phyloP scores from a whole-genome alignment of 2,888 invertebrate genomes.

The Oxystoma pomonae region DNA sequence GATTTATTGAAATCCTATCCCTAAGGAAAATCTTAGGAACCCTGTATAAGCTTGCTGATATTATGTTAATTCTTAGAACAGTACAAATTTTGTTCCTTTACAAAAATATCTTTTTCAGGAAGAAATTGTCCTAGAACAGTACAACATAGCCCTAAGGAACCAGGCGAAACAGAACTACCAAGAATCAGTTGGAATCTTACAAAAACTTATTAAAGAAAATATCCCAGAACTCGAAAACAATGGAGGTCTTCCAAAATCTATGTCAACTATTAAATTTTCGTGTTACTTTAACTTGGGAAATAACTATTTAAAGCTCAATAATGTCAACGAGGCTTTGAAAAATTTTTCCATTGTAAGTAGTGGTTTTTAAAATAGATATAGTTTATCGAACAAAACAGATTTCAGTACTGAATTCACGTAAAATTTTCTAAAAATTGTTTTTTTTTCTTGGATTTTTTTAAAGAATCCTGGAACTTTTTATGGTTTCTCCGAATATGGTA shows the following conservation, averaged over 20 bases:
- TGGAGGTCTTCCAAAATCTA: conserved; percentile 53
- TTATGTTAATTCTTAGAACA: too few species aligned
- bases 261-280: conserved; percentile 76
- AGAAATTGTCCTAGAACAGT: conserved; percentile 75
- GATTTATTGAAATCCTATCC: too few species aligned
- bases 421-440: neutral
- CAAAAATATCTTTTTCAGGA: conserved; percentile 60
- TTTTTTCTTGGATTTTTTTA: conserved; percentile 2
- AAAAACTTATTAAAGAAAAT: conserved; percentile 59
- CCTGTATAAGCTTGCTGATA: too few species aligned
- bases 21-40: too few species aligned
- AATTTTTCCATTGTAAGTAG: conserved; percentile 59
- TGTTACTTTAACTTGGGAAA: conserved; percentile 78
- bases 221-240: conserved; percentile 51
- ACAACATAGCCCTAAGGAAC: conserved; percentile 70
- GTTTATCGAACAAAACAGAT: too few species aligned
- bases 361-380: too few species aligned
- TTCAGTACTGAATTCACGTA: too few species aligned
- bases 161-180: conserved; percentile 61
- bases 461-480: too few species aligned
- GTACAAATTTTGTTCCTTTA: neutral
- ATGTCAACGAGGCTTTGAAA: conserved; percentile 61
- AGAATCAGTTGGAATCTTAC: conserved; percentile 65
- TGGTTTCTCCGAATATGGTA: too few species aligned
- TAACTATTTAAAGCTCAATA: conserved; percentile 58